Conservation (phyloP, 2,797 vertebrate species). For the Onychomys leucogaster region DNA sequence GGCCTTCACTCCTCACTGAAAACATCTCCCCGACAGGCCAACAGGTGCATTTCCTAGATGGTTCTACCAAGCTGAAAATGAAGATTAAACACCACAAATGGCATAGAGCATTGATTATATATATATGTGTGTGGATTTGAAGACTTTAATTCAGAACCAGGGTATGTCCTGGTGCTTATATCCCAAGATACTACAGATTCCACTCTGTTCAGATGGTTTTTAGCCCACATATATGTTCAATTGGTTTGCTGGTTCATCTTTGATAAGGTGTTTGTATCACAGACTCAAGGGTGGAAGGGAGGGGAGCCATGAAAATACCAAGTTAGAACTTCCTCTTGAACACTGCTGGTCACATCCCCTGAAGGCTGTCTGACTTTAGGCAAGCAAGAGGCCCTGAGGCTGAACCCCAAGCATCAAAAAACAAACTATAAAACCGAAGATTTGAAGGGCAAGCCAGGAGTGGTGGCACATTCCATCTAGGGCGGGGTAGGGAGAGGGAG, state of each 20-base stretch:
- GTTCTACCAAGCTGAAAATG: neutral
- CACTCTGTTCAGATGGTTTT: too few relatives aligned
- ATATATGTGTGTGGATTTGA: neutral
- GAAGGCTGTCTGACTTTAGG: neutral
- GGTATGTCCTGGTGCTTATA: neutral
- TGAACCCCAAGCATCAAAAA: neutral
- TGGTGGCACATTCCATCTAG: neutral
- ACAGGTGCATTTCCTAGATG: neutral
- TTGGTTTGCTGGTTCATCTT: too few relatives aligned
- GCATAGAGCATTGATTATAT: neutral
- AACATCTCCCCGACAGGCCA: too few relatives aligned
- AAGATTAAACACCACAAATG: too few relatives aligned
- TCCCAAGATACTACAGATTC: neutral
- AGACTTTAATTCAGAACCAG: neutral
- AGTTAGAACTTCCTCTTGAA: neutral
- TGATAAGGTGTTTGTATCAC: neutral
- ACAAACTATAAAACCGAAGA: neutral
- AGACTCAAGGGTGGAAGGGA: neutral
- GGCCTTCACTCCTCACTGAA: neutral
- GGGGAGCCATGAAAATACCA: neutral
- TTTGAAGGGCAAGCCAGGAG: neutral
- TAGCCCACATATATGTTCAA: too few relatives aligned
- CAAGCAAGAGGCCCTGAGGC: neutral
- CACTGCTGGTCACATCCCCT: neutral
- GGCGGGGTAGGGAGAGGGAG: neutral